phyloP scores from a whole-genome alignment of 1,140 invertebrate genomes.

The Sarcophaga peregrina region DNA sequence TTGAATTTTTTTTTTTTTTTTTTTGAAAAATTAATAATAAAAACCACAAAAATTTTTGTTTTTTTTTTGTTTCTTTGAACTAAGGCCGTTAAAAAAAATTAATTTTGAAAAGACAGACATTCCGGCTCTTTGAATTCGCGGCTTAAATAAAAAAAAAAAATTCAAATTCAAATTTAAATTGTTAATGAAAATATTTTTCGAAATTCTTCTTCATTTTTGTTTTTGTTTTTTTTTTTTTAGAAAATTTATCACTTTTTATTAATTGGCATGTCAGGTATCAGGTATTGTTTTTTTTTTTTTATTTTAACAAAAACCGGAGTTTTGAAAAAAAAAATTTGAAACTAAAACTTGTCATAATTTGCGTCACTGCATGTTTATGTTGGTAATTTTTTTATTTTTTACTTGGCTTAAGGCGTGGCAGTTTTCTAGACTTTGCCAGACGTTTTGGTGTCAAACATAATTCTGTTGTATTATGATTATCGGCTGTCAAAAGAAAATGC shows the following conservation, averaged over 20 bases:
- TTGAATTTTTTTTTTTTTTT: no score
- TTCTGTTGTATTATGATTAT: background rate
- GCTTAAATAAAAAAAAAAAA: background rate
- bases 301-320: no score
- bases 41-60: background rate
- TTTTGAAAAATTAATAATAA: no score
- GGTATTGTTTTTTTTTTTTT: no score
- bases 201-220: background rate
- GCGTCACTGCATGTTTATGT: background rate
- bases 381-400: no score
- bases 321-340: background rate
- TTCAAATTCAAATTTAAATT: background rate
- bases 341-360: constrained; percentile 10
- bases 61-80: background rate
- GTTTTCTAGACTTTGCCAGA: constrained; percentile 35
- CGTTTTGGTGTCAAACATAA: background rate
- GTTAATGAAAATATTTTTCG: background rate
- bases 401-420: background rate
- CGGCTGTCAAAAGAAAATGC: constrained; percentile 32
- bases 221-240: background rate
- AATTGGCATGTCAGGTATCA: constrained; percentile 19
- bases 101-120: no score
- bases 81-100: no score
- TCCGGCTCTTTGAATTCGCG: no score
- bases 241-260: constrained; percentile 20